Conservation (phyloP, 2,888 invertebrate species). For the Coremacera marginata region DNA sequence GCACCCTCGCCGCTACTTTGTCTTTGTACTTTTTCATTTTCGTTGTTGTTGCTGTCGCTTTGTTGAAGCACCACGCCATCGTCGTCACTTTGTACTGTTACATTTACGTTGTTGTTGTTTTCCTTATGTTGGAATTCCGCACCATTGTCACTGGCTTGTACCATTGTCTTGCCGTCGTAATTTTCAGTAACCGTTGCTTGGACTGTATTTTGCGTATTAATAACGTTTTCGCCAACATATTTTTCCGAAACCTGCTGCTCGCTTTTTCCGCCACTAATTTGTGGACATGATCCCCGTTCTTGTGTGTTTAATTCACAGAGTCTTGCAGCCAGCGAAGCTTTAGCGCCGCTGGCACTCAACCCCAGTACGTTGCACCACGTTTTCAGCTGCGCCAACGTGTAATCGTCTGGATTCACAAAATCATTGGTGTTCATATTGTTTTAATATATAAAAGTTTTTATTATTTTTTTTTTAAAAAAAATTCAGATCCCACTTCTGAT, state of each 20-base stretch:
- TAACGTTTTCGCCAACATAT: background rate
- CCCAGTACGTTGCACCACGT: background rate
- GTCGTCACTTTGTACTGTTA: background rate
- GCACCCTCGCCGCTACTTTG: background rate
- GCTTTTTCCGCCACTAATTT: no score
- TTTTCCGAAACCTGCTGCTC: background rate
- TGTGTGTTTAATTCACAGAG: background rate
- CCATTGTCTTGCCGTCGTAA: no score
- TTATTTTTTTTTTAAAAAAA: no score
- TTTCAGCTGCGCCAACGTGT: background rate
- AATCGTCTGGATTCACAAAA: background rate
- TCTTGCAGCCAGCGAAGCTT: slow-evolving; percentile 2
- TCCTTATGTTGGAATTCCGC: no score
- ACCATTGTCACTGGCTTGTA: no score
- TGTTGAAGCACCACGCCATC: background rate
- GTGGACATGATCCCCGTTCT: background rate
- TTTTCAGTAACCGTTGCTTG: no score
- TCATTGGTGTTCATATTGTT: no score
- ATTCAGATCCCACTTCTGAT: no score
- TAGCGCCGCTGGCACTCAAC: background rate
- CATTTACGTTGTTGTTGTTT: no score
- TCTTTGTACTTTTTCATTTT: background rate
- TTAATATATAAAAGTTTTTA: no score
- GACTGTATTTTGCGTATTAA: no score
- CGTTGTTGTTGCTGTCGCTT: no score